Percentiles rank a stretch among this genome's conserved stretches.
These are phyloP conservation scores for Apaloderma vittatum DNA, from an alignment of 2,113 vertebrate genomes.

Conservation along the genomic window DNA sequence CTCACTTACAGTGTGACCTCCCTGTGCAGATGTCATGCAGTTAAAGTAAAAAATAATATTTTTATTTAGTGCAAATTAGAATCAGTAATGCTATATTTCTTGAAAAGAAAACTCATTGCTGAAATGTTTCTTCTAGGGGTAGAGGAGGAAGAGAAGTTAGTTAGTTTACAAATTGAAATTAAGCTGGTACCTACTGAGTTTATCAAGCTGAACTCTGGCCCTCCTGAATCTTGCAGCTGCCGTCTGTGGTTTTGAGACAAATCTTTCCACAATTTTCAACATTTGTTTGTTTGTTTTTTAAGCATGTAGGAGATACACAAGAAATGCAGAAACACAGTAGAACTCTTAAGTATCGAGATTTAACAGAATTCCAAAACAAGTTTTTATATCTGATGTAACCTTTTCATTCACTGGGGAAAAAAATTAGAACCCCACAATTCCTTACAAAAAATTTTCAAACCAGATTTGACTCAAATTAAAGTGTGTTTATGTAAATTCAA, in stretches of 20 bases:
- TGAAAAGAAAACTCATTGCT: background rate
- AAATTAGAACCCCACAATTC: background rate
- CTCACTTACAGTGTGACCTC: background rate
- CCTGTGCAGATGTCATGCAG: background rate
- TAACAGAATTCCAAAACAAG: background rate
- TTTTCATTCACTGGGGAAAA: background rate
- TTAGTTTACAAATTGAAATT: background rate
- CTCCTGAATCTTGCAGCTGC: background rate
- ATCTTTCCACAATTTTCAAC: fast-evolving
- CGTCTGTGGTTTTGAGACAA: background rate
- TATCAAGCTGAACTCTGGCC: background rate
- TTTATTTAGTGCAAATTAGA: background rate
- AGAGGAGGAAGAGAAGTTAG: background rate
- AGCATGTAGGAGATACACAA: background rate
- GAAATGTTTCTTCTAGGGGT: background rate
- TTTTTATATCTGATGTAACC: background rate
- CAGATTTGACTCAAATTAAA: background rate
- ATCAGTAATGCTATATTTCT: background rate
- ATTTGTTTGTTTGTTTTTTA: background rate
- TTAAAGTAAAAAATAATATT: background rate
- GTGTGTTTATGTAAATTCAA: background rate
- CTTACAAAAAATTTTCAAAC: background rate
- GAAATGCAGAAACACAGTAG: background rate
- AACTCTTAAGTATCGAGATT: background rate
- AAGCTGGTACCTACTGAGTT: background rate